Conservation (phyloP, 1,140 invertebrate species). For the Tribolium madens region DNA sequence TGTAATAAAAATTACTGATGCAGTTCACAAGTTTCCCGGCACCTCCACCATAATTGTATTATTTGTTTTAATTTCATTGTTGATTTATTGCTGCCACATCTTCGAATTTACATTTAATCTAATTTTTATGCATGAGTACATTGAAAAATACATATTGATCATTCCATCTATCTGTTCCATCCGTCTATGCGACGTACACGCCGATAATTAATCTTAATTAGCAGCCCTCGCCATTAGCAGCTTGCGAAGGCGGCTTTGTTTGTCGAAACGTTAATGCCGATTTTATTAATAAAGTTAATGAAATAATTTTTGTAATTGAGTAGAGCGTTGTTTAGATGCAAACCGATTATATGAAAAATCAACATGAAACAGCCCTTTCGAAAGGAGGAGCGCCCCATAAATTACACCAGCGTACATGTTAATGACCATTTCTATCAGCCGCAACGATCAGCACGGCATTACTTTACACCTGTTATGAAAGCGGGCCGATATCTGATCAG, state of each 20-base stretch:
- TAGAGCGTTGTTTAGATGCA: neutral
- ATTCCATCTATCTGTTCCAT: neutral
- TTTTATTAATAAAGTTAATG: constrained; percentile 18
- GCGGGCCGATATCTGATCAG: neutral
- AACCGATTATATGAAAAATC: constrained; percentile 6
- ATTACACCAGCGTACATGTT: constrained; percentile 28
- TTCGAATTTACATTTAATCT: too few relatives aligned
- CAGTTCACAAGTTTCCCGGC: neutral
- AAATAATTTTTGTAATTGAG: constrained; percentile 25
- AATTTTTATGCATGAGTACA: neutral
- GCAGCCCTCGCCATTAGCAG: neutral
- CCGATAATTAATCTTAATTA: constrained; percentile 9
- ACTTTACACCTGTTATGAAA: constrained; percentile 44
- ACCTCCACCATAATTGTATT: too few relatives aligned
- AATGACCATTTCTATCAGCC: constrained; percentile 41
- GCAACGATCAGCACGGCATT: constrained; percentile 41
- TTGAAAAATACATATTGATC: neutral
- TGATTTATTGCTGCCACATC: too few relatives aligned
- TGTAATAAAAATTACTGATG: neutral
- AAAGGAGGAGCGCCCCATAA: constrained; percentile 13
- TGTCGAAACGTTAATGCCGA: constrained; percentile 10
- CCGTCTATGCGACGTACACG: neutral
- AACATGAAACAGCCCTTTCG: constrained; percentile 4
- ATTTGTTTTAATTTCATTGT: too few relatives aligned
- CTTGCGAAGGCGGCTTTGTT: neutral